These are phyloP conservation scores for Cybosia mesomella DNA, from an alignment of 2,888 invertebrate species.

Conservation along the genomic window DNA sequence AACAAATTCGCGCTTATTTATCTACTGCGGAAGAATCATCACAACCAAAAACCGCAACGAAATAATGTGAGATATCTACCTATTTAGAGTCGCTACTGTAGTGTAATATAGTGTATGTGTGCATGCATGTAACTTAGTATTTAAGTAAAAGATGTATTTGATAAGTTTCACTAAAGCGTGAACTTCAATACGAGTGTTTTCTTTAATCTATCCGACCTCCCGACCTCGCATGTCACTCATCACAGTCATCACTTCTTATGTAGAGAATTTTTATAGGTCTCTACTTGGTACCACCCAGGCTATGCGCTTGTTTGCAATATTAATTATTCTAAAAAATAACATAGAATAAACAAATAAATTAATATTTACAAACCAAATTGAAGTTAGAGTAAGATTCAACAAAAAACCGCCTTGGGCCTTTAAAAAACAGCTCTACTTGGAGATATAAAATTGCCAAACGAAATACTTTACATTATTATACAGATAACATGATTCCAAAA, in stretches of 20 bases:
- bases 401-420: neutral
- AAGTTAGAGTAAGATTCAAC: neutral
- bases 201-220: too few relatives aligned
- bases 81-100: neutral
- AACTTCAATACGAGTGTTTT: too few relatives aligned
- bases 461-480: conserved; percentile 42
- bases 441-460: conserved; percentile 18
- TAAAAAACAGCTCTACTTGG: neutral
- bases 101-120: too few relatives aligned
- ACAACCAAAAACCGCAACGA: neutral
- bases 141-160: too few relatives aligned
- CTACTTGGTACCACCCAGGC: neutral
- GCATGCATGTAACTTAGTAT: too few relatives aligned
- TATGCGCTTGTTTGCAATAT: neutral
- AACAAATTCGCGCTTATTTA: neutral
- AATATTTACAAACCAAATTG: neutral
- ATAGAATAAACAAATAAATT: too few relatives aligned
- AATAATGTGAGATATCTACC: neutral
- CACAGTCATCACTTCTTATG: neutral
- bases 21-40: neutral
- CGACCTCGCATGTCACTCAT: neutral
- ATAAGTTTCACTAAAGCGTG: too few relatives aligned
- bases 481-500: conserved; percentile 54
- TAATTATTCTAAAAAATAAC: neutral
- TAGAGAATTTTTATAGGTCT: neutral